Conservation (phyloP, 2,888 invertebrate genomes). For the Axea sp. region DNA sequence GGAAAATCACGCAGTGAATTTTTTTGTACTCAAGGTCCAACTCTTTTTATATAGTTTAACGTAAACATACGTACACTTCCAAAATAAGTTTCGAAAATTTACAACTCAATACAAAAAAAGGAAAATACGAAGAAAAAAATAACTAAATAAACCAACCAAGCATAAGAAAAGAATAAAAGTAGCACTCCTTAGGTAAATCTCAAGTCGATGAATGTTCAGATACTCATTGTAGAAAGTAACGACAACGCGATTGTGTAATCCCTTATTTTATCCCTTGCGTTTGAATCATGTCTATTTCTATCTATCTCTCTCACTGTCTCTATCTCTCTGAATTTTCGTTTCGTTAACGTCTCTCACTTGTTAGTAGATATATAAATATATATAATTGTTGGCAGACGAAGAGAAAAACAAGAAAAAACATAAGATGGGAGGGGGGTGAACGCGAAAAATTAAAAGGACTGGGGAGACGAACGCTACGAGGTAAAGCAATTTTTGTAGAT, state of each 20-base stretch:
- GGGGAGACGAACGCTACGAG: slow-evolving; percentile 38
- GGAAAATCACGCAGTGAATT: slow-evolving; percentile 67
- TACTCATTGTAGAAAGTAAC: slow-evolving; percentile 72
- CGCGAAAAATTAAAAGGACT: too few relatives aligned
- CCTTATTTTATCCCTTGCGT: slow-evolving; percentile 50
- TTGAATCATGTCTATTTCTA: slow-evolving; percentile 44
- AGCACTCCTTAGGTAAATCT: slow-evolving; percentile 70
- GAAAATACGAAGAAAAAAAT: slow-evolving; percentile 13
- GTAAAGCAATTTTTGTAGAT: slow-evolving; percentile 69
- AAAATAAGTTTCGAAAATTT: slow-evolving; percentile 71
- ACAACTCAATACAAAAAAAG: slow-evolving; percentile 55
- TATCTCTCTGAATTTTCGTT: slow-evolving; percentile 49
- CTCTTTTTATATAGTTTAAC: slow-evolving; percentile 77
- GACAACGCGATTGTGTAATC: slow-evolving; percentile 68
- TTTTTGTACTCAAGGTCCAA: slow-evolving; percentile 76
- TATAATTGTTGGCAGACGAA: slow-evolving; percentile 57
- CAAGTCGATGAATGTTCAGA: slow-evolving; percentile 74
- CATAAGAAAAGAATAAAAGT: slow-evolving; percentile 49
- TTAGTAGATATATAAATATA: slow-evolving; percentile 63
- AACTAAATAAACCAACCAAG: slow-evolving; percentile 12
- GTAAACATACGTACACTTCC: slow-evolving; percentile 74
- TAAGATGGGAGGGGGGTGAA: slow-evolving; percentile 64
- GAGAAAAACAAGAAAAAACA: slow-evolving; percentile 62
- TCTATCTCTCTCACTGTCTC: slow-evolving; percentile 26
- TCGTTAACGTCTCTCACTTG: slow-evolving; percentile 65